phyloP scores from a whole-genome alignment of 2,113 vertebrate genomes.

The Eulemur macaco region DNA sequence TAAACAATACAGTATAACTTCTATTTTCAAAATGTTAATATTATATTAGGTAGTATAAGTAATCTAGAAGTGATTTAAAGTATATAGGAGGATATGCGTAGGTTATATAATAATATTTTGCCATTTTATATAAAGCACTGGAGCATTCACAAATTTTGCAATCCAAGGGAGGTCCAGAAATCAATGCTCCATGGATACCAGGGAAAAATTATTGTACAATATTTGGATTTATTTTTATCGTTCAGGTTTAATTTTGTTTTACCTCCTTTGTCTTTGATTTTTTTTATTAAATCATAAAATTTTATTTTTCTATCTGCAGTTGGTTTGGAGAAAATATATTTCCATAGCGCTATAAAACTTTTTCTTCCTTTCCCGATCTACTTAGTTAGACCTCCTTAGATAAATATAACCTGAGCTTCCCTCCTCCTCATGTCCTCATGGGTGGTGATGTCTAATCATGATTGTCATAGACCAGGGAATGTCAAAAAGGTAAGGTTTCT shows the following conservation, averaged over 20 bases:
- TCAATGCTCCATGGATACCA: background rate
- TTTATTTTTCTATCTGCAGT: background rate
- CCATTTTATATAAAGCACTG: background rate
- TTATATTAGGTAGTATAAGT: background rate
- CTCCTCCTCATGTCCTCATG: accelerated
- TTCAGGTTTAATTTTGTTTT: background rate
- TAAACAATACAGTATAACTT: background rate
- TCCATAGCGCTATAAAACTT: background rate
- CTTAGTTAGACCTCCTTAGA: background rate
- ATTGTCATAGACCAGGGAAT: background rate
- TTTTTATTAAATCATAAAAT: background rate
- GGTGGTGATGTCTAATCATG: background rate
- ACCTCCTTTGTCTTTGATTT: background rate
- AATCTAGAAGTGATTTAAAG: background rate
- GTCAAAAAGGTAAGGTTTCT: background rate
- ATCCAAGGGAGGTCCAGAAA: background rate
- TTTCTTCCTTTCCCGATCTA: background rate
- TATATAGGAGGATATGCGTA: background rate
- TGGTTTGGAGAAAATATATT: background rate
- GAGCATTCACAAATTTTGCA: background rate
- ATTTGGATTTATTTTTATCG: background rate
- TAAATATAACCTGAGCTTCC: background rate
- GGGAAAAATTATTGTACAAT: background rate
- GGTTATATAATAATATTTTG: background rate
- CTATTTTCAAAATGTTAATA: background rate